Evolutionary conservation across 2,888 invertebrate species (phyloP).

Genomic region (Itoplectis maculator): DNA sequence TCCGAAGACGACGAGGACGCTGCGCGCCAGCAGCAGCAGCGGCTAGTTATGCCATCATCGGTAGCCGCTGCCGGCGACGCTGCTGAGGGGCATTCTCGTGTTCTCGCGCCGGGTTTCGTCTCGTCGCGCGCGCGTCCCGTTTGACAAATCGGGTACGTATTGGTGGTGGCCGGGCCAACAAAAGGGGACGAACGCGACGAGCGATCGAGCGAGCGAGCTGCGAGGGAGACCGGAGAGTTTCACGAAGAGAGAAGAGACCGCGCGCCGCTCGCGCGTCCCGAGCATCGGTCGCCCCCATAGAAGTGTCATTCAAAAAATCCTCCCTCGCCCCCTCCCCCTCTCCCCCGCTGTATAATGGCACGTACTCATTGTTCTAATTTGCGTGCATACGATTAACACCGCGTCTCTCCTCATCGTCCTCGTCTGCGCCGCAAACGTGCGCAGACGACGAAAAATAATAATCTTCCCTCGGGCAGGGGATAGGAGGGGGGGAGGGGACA

Average conservation of each 20-base stretch:
- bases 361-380: conserved; percentile 84
- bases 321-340: conserved; percentile 75
- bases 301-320: conserved; percentile 79
- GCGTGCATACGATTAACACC: conserved; percentile 83
- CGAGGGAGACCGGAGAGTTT: conserved; percentile 52
- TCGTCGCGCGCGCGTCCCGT: conserved; percentile 11
- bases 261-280: conserved; percentile 64
- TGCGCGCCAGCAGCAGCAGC: not conserved
- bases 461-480: no score
- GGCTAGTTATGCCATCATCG: conserved; percentile 49
- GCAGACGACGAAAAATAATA: conserved; percentile 64
- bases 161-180: conserved; percentile 40
- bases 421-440: conserved; percentile 75
- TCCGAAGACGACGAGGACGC: conserved; percentile 43
- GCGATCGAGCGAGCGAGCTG: conserved; percentile 62
- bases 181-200: conserved; percentile 22
- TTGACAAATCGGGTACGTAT: conserved; percentile 55
- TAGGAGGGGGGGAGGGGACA: no score
- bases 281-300: conserved; percentile 71
- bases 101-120: conserved; percentile 26
- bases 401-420: conserved; percentile 62
- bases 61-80: conserved; percentile 8
- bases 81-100: conserved; percentile 29
- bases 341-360: conserved; percentile 78
- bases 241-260: no score